phyloP scores from a whole-genome alignment of 2,888 invertebrate species.

The Drosophila anomelani region DNA sequence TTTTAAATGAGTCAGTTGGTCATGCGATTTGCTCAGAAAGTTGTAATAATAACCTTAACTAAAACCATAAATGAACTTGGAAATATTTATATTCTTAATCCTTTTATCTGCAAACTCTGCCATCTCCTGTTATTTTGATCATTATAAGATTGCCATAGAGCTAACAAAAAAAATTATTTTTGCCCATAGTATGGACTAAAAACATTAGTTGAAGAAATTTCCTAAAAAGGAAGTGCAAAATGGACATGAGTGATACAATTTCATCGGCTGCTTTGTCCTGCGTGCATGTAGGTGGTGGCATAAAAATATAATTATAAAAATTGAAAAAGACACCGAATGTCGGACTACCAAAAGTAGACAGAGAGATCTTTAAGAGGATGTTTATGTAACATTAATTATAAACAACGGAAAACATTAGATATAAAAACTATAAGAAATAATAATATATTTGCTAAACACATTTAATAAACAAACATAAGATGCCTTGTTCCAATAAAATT shows the following conservation, averaged over 20 bases:
- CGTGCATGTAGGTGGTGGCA: background rate
- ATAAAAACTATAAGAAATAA: background rate
- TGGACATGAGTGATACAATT: background rate
- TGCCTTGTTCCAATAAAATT: background rate
- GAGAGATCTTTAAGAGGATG: background rate
- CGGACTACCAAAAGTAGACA: background rate
- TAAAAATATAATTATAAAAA: conserved; percentile 7
- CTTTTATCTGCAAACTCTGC: background rate
- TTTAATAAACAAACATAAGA: background rate
- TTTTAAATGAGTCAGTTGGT: background rate
- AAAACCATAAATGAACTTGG: background rate
- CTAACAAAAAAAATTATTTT: too few species aligned
- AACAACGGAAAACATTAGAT: background rate
- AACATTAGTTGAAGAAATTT: background rate
- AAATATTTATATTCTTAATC: background rate
- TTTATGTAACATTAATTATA: background rate
- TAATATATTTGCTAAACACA: too few species aligned
- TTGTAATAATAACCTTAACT: background rate
- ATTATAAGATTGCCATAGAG: background rate
- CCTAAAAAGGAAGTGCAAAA: conserved; percentile 1
- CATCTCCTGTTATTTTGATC: background rate
- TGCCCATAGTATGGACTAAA: background rate
- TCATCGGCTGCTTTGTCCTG: background rate
- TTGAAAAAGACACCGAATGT: background rate
- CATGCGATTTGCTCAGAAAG: background rate